Evolutionary conservation across 2,797 vertebrate genomes (phyloP).

Genomic region (Scarus forsteni): DNA sequence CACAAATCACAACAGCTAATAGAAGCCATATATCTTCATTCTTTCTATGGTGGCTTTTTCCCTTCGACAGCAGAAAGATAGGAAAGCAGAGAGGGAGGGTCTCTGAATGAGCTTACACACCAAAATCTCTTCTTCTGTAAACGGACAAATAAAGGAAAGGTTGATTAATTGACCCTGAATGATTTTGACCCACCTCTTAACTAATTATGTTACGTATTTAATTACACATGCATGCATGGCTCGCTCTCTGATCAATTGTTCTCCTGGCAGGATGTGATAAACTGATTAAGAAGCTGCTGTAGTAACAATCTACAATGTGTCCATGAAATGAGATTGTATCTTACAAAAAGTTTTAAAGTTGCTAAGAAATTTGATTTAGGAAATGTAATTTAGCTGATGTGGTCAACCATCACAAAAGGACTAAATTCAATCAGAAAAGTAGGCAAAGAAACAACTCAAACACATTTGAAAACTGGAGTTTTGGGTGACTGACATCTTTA

Average conservation of each 20-base stretch:
- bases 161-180: slow-evolving; percentile 61
- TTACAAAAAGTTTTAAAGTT: background rate
- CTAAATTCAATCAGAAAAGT: too few species aligned
- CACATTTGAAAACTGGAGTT: too few species aligned
- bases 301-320: background rate
- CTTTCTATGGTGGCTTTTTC: slow-evolving; percentile 19
- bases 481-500: too few species aligned
- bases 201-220: slow-evolving; percentile 69
- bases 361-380: too few species aligned
- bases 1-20: slow-evolving; percentile 59
- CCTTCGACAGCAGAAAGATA: slow-evolving; percentile 38
- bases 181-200: slow-evolving; percentile 47
- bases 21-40: slow-evolving; percentile 70
- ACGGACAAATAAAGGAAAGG: slow-evolving; percentile 40
- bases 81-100: slow-evolving; percentile 38
- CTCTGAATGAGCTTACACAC: slow-evolving; percentile 32
- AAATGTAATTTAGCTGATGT: too few species aligned
- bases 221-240: slow-evolving; percentile 51
- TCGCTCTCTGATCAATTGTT: slow-evolving; percentile 47
- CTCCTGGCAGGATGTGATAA: slow-evolving; percentile 23
- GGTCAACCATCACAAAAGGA: too few species aligned
- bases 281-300: background rate
- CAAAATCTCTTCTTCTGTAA: slow-evolving; percentile 34
- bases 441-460: too few species aligned
- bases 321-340: background rate